Percentiles rank a stretch among this genome's conserved stretches.
Conservation (phyloP, 2,113 vertebrate species). For the Gopherus flavomarginatus region DNA sequence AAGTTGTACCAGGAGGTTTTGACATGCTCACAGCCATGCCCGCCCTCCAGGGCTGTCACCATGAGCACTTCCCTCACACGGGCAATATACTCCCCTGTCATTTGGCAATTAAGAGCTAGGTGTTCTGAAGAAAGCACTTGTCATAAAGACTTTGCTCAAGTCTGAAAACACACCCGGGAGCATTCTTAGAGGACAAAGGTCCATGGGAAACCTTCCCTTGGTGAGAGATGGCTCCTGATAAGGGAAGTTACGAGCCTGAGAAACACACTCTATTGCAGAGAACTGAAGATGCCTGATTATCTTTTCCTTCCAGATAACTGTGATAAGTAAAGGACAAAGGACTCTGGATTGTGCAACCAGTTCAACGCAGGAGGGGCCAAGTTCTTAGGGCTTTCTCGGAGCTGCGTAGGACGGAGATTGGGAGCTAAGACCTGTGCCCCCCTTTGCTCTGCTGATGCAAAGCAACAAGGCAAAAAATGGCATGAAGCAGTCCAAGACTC, state of each 20-base stretch:
- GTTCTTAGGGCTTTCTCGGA: constrained; percentile 41
- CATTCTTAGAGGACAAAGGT: constrained; percentile 81
- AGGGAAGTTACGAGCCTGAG: constrained; percentile 69
- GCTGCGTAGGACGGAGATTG: not conserved
- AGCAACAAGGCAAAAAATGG: not conserved
- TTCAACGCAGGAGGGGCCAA: not conserved
- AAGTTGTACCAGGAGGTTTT: not conserved
- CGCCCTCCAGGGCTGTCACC: not conserved
- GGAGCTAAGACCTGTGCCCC: not conserved
- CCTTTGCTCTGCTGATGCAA: not conserved
- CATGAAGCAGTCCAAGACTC: not conserved
- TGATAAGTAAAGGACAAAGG: constrained; percentile 74
- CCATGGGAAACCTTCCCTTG: constrained; percentile 71
- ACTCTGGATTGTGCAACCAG: constrained; percentile 29
- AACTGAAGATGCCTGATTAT: constrained; percentile 58
- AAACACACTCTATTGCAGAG: constrained; percentile 46
- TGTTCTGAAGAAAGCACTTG: constrained; percentile 4
- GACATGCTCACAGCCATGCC: not conserved
- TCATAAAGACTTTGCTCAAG: constrained; percentile 40
- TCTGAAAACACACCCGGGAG: constrained; percentile 66
- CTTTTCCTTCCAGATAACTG: constrained; percentile 50
- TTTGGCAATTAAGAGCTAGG: constrained; percentile 35
- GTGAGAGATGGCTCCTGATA: constrained; percentile 70
- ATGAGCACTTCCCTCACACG: not conserved
- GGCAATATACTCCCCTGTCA: not conserved